phyloP scores from a whole-genome alignment of 2,888 invertebrate genomes.

The Mythimna pallens region DNA sequence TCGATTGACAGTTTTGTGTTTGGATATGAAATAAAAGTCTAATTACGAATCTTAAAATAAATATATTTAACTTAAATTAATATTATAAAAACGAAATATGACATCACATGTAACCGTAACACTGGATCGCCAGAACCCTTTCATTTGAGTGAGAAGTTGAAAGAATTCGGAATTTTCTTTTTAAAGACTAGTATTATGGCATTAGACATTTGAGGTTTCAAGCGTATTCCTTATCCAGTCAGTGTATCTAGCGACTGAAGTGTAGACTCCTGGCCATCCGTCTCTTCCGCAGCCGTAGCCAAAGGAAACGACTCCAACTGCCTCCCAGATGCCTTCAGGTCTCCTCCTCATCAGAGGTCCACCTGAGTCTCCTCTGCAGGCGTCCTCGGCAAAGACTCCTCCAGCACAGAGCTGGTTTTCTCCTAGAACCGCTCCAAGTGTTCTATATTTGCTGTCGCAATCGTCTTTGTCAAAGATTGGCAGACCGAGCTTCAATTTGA shows the following conservation, averaged over 20 bases:
- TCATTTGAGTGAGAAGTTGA: constrained; percentile 32
- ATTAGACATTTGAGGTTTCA: constrained; percentile 75
- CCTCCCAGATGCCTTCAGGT: constrained; percentile 89
- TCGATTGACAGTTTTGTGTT: background rate
- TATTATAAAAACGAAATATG: constrained; percentile 17
- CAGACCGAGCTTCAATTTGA: constrained; percentile 92
- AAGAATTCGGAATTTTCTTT: constrained; percentile 37
- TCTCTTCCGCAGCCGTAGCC: constrained; percentile 92
- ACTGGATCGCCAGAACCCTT: constrained; percentile 32
- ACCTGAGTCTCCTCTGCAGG: constrained; percentile 94
- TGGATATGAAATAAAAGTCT: constrained; percentile 4
- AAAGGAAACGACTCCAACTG: constrained; percentile 92
- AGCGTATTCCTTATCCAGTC: constrained; percentile 91
- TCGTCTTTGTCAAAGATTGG: constrained; percentile 89
- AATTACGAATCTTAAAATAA: constrained; percentile 5
- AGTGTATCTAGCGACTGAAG: constrained; percentile 91
- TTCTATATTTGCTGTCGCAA: constrained; percentile 89
- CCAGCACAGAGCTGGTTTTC: constrained; percentile 93
- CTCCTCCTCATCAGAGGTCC: constrained; percentile 93
- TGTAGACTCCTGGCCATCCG: constrained; percentile 93
- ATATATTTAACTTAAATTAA: constrained; percentile 51
- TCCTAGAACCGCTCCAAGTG: constrained; percentile 86
- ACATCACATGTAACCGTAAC: constrained; percentile 40
- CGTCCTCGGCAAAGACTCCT: constrained; percentile 92
- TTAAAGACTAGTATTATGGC: constrained; percentile 54